Base-by-base conservation (phyloP, 2,113 vertebrate genomes). In the Onychostruthus taczanowskii region DNA sequence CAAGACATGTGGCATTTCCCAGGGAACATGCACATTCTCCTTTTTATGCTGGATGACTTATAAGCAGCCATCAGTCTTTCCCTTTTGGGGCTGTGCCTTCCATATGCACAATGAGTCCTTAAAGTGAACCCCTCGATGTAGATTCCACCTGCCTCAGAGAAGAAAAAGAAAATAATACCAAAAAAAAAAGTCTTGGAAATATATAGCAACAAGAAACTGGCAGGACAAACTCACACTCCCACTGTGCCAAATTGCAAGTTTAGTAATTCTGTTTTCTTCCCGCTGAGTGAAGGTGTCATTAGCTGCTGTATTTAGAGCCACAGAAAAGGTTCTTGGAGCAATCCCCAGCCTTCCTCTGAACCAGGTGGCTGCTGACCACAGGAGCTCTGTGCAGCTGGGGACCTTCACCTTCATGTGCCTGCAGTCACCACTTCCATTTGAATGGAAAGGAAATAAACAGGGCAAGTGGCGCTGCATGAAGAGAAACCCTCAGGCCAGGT, bases 181-280 rank as follows among this genome's bases (percentile, higher is more conserved):
- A 44, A 43, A 3, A n/a, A 58, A 58, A 43, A 78, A 9, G 41
- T 84, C 86, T 87, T 69, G 83, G 94, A 96, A 96, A 96, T 96
- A 92, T 44, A 96, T 53, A 95, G 93, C 92, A 97, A 93, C 83
- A 92, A 94, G 92, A 93, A 97, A 80, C 93, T 94, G 93, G 94
- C 94, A 96, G 94, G 94, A 96, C 93, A 96, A 95, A 91, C 94
- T 96, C 89, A 84, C 82, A 90, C 89, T 92, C 95, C 96, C 91
- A 94, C 84, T 96, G 92, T 94, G 94, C 93, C 93, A 97, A 97
- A 96, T 94, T 89, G 91, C 92, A 97, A 97, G 96, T 95, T 93
- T 93, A 96, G 96, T 95, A 95, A 96, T 96, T 95, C 91, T 95
- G 95, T 97, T 97, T 97, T 93, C 95, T 80, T 93, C 94, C 91